Conservation (phyloP, 2,113 vertebrate genomes). For the Strigops habroptila region DNA sequence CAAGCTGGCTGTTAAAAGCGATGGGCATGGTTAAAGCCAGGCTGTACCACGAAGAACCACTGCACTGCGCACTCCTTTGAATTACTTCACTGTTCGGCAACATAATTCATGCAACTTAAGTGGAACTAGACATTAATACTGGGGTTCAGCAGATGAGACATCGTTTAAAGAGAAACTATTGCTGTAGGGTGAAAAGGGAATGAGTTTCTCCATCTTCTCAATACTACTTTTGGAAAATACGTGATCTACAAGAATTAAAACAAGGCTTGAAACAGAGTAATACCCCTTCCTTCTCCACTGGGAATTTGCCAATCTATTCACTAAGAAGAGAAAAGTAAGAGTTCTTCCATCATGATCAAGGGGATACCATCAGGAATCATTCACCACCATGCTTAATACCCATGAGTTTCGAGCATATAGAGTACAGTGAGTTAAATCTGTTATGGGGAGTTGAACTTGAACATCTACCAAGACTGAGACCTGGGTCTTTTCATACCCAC, state of each 20-base stretch:
- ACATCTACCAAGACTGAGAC: no score
- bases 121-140: neutral
- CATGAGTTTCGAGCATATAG: accelerated
- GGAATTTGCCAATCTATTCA: neutral
- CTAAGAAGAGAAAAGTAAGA: neutral
- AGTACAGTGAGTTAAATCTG: accelerated
- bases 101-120: neutral
- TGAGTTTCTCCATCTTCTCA: neutral
- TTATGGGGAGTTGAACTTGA: accelerated
- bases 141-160: neutral
- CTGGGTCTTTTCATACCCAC: neutral
- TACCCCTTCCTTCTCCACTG: accelerated
- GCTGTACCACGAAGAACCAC: no score
- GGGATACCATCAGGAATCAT: neutral
- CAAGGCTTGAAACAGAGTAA: neutral
- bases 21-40: neutral
- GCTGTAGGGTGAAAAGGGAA: neutral
- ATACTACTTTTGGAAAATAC: neutral
- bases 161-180: neutral
- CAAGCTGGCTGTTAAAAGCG: neutral
- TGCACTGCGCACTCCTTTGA: neutral
- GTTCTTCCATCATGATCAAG: neutral
- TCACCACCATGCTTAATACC: neutral
- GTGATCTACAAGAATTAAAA: neutral
- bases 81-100: neutral